These are phyloP conservation scores for Chymomyza caudatula DNA, from an alignment of 2,888 invertebrate genomes.

Conservation along the genomic window DNA sequence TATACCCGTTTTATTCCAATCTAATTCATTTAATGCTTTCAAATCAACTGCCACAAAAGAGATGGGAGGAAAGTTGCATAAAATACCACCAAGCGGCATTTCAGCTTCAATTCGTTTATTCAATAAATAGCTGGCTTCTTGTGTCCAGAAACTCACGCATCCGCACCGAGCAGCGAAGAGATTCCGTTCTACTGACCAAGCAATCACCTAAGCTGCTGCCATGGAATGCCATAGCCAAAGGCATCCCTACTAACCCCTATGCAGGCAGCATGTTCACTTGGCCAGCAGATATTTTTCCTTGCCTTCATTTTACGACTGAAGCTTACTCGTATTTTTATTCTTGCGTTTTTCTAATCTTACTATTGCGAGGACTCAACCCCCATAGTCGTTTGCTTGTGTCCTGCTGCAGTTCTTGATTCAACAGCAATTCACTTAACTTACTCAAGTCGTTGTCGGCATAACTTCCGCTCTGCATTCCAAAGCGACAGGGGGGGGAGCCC, in stretches of 20 bases:
- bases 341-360: not conserved
- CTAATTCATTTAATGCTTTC: not conserved
- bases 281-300: not conserved
- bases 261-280: not conserved
- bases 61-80: not conserved
- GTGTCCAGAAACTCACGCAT: not conserved
- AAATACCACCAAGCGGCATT: not conserved
- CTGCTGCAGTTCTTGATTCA: conserved; percentile 31
- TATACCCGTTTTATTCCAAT: not conserved
- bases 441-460: conserved; percentile 72
- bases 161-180: not conserved
- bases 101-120: not conserved
- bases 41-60: not conserved
- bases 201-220: not conserved
- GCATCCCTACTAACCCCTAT: not conserved
- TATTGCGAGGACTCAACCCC: not conserved
- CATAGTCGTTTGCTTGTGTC: conserved; percentile 44
- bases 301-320: not conserved
- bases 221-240: not conserved
- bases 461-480: conserved; percentile 49
- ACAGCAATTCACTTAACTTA: conserved; percentile 70
- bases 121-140: not conserved
- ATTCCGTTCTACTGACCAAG: not conserved
- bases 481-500: not conserved
- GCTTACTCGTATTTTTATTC: not conserved